Base-by-base conservation (phyloP, 2,888 invertebrate species). In the Dicycla oo region DNA sequence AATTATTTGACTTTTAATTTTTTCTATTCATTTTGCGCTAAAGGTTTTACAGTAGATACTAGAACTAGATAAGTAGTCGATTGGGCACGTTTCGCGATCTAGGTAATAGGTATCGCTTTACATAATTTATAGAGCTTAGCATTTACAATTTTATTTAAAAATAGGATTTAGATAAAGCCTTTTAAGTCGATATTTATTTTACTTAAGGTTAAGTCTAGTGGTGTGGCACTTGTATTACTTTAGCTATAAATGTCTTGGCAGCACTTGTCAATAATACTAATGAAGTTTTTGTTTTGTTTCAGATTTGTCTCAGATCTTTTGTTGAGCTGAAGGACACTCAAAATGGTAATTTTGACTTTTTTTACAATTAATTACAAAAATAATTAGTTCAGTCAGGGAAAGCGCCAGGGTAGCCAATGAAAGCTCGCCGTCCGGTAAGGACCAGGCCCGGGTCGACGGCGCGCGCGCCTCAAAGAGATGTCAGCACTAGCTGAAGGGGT, bases 271-370 rank as follows among this genome's bases (percentile, higher is more conserved):
- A 57, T 53, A 18, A 51, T 58, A 80, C n/a, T 80, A 57, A 81
- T 63, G 20, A 23, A 7, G 20, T 56, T 23, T 71, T 69, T 64
- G 11, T 66, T 20, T 81, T 81, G 78, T 81, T 81, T 71, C 81
- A 81, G 81, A 71, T 71, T 8, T 58, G 34, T 75, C 8, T 49
- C 51, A 26, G 47, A 58, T 51, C 23, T 45, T 34, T n/a, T 18
- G 20, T 51, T 47, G 23, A 30, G 66, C 66, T 60, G 58, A 43
- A 40, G 47, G 60, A 67, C 8, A 43, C 26, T 20, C 0, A 4
- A 54, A 47, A 57, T 70, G 80, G 80, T 78, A 78, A 69, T 69
- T 64, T 38, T 6, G 2, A 34, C 2, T 23, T 43, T 23, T 43
- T 26, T 13, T 38, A 1, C 0, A 38, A 34, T 34, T 34, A 34